These are phyloP conservation scores for Euclidia mi DNA, from an alignment of 2,888 invertebrate species.

Conservation along the genomic window DNA sequence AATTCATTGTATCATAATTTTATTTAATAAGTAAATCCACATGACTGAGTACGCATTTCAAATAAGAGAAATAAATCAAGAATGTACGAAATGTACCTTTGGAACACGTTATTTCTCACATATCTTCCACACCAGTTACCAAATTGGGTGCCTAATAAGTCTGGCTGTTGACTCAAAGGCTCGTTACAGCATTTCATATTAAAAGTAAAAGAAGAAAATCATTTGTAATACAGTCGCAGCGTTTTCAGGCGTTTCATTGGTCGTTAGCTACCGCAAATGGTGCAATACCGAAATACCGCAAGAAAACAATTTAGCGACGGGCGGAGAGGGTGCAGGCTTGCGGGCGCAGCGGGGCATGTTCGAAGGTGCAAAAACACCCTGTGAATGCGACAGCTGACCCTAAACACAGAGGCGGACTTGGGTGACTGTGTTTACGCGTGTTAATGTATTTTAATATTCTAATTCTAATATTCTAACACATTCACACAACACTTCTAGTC, in stretches of 20 bases:
- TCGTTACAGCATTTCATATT: neutral
- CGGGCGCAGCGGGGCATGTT: conserved; percentile 44
- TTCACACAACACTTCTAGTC: too few relatives aligned
- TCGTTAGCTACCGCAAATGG: conserved; percentile 70
- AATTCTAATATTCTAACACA: too few relatives aligned
- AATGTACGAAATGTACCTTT: too few relatives aligned
- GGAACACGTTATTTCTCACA: too few relatives aligned
- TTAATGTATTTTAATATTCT: neutral
- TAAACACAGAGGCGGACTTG: conserved; percentile 67
- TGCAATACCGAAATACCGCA: conserved; percentile 67
- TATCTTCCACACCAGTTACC: too few relatives aligned
- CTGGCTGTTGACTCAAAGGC: neutral
- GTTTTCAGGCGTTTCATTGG: conserved; percentile 51
- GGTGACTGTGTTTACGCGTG: conserved; percentile 25
- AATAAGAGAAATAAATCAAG: too few relatives aligned
- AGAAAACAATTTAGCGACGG: conserved; percentile 84
- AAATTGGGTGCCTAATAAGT: too few relatives aligned
- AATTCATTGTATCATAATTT: too few relatives aligned
- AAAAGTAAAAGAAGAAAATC: conserved; percentile 25
- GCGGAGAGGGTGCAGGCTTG: conserved; percentile 53
- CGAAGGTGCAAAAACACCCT: conserved; percentile 81
- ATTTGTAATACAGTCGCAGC: conserved; percentile 30
- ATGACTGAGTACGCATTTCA: too few relatives aligned
- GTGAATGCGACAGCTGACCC: conserved; percentile 86
- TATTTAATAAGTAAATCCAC: too few relatives aligned